Evolutionary conservation across 2,113 vertebrate genomes (phyloP), one percentile per base, ranked within the genome.

Genomic region (Triplophysa rosa): DNA sequence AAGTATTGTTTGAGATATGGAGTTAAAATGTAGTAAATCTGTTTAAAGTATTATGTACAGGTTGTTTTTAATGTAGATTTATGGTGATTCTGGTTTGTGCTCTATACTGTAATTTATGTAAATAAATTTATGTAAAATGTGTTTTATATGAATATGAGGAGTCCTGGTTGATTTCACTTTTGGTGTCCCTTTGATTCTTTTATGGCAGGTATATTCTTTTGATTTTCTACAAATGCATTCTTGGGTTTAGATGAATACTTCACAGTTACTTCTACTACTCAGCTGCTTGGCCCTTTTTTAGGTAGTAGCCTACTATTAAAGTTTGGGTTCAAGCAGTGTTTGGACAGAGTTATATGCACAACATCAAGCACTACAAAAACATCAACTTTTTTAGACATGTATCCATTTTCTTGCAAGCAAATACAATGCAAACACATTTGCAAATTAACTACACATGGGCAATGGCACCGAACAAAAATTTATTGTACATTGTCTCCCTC

Each of bases 121-220:
- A 95, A 96, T 95, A 96, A 87, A 95, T 95, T 93, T 94, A 96
- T 95, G 95, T 95, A 96, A 88, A 95, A 93, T 86, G 94, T 92
- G 85, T 92, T 90, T 93, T 94, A 89, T 92, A 93, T 93, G 84
- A 89, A 93, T 89, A 89, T 77, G 62, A 82, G 84, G 73, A 84
- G 66, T 16, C 67, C 16, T 67, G 47, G 69, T 80, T 82, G 24
- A 37, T 56, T 80, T 49, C 16, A 75, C 63, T 66, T 33, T 80
- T 81, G 42, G 21, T 71, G 73, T 11, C 84, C 83, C 19, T 8
- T 21, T 58, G n/a, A 58, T 54, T 54, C 11, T 83, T 80, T 76
- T 21, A 65, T 77, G 29, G 78, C 77, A 47, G 70, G 13, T 76
- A 76, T 64, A 82, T 79, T 75, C 8, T 14, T 26, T 23, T 8